These are phyloP conservation scores for Oreohelix idahoensis DNA, from an alignment of 1,140 invertebrate genomes.

Conservation along the genomic window DNA sequence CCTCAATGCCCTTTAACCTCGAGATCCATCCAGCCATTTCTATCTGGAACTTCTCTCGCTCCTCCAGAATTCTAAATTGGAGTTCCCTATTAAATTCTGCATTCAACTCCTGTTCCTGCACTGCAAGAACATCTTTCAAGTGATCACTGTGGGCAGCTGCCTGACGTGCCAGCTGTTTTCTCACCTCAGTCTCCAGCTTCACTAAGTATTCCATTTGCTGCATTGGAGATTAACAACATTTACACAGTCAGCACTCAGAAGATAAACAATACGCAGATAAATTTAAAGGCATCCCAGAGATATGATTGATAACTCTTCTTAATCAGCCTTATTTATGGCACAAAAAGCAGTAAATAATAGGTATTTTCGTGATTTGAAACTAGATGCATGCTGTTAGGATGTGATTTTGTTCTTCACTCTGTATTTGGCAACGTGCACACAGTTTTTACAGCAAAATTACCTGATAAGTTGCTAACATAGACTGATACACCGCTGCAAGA, in stretches of 20 bases:
- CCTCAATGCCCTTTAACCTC: slow-evolving; percentile 90
- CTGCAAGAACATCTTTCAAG: slow-evolving; percentile 81
- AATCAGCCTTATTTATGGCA: no score
- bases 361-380: no score
- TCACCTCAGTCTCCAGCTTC: slow-evolving; percentile 82
- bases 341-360: no score
- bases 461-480: no score
- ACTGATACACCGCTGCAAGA: no score
- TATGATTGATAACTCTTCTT: no score
- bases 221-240: background rate
- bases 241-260: background rate
- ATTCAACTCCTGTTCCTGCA: slow-evolving; percentile 82
- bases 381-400: no score
- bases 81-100: slow-evolving; percentile 78
- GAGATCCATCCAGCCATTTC: slow-evolving; percentile 87
- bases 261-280: no score
- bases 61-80: slow-evolving; percentile 76
- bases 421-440: no score
- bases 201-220: slow-evolving; percentile 79
- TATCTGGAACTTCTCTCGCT: slow-evolving; percentile 82
- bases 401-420: no score
- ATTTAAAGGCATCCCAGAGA: no score
- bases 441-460: no score
- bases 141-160: slow-evolving; percentile 88
- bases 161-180: slow-evolving; percentile 84